Evolutionary conservation across 1,140 invertebrate species (phyloP), one percentile per base, ranked within the genome.

Genomic region (Idris sp.): DNA sequence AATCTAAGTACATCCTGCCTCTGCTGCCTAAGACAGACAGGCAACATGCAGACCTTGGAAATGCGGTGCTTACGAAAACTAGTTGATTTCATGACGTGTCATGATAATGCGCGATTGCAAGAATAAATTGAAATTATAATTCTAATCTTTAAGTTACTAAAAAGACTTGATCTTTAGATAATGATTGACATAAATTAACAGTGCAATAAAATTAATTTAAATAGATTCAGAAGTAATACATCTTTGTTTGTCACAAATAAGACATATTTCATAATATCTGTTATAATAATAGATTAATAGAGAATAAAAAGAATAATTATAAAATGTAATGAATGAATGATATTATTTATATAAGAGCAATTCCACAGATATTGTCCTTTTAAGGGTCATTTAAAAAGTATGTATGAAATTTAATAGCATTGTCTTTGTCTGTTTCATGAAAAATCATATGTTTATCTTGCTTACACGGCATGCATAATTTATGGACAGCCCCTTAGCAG

Each of bases 1-100:
- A 90, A 88, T 96, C 95, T 86, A 96, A 90, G 84, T 95, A 96
- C 59, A 96, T 88, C 64, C 92, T 85, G 68, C 83, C 84, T 76
- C 90, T 87, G 74, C 88, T 88, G 83, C 79, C 88, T 87, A 82
- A 76, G 77, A 82, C 82, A 84, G 78, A 84, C 76, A 81, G 76
- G 81, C 80, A 71, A 79, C 79, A 80, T 85, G 83, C 84, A 84
- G 77, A 74, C 71, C 73, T 81, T 73, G 74, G 65, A 80, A 80
- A 78, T 76, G 72, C 65, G 59, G 71, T 77, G 74, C 58, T 54
- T 46, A 44, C 13, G 56, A 22, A 72, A n/a, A 46, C 26, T 51
- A 53, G 30, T 58, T 35, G 44, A 59, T 30, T 54, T 22, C 28
- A 58, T 62, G 49, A 58, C 7, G 58, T 62, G 58, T 56, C 15